Base-by-base conservation (phyloP, 2,113 vertebrate species). In the pig (Sus scrofa) region DNA sequence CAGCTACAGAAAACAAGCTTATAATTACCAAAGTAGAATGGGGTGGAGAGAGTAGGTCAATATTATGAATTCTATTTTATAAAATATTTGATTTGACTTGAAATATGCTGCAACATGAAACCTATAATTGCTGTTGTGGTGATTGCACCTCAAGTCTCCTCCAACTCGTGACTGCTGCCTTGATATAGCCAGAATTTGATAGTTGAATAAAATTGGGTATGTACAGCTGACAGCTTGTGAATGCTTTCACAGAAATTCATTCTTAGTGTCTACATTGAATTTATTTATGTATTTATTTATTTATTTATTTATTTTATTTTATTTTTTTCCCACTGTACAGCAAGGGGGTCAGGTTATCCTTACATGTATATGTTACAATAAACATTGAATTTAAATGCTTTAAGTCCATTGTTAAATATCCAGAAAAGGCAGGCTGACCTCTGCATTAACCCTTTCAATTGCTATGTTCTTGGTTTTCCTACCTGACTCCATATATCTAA, bases 71-170 rank as follows among this genome's bases (percentile, higher is more conserved):
- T 18, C 0, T 56, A 60, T 3, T 32, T 71, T 20, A 75, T 56
- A 86, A 89, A 93, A 68, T 39, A 84, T 7, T 81, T 87, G 15
- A 30, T 74, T 73, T 83, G 11, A 95, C 86, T 86, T 81, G 32
- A 92, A 79, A 62, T 89, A 73, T 37, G 4, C 19, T 65, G 13
- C 65, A 83, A 67, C 19, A 65, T 60, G 73, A 83, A 58, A 78
- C 14, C 30, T 68, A 7, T 15, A 71, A 63, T 39, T 84, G 0
- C 81, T 86, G 7, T 56, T 52, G 3, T 26, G 16, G 26, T 79
- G 0, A 83, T 89, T 91, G 54, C 8, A 27, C 7, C 16, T 62
- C n/a, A 85, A 39, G 20, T 62, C 6, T 58, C 24, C 54, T 71
- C 50, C 30, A 91, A 10, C 3, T 91, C 3, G 54, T 82, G 52